Conservation (phyloP, 2,113 vertebrate species). For the Cygnus buccinator region DNA sequence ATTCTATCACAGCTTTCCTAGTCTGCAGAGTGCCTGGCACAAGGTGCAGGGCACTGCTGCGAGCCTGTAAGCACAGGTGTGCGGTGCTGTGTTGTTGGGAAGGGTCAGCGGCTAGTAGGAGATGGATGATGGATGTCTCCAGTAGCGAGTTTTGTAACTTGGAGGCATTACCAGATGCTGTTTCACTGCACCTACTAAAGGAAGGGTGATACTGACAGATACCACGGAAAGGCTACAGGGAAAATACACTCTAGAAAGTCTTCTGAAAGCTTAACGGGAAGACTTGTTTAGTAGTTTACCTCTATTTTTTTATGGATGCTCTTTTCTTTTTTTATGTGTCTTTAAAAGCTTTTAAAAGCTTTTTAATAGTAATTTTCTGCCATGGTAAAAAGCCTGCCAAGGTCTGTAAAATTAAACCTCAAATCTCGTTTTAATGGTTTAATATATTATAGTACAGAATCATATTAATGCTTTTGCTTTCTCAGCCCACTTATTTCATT, state of each 20-base stretch:
- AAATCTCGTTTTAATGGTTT: conserved; percentile 19
- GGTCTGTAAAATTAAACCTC: neutral
- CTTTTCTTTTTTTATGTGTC: neutral
- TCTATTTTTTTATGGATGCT: neutral
- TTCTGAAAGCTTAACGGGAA: neutral
- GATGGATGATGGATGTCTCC: neutral
- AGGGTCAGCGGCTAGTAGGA: neutral
- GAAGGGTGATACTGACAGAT: neutral
- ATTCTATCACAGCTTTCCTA: neutral
- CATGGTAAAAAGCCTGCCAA: neutral
- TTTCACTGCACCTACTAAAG: neutral
- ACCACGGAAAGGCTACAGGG: too few relatives aligned
- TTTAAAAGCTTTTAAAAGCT: conserved; percentile 11
- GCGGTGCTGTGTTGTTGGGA: neutral
- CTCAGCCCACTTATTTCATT: conserved; percentile 40
- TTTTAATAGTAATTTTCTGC: neutral
- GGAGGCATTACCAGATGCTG: neutral
- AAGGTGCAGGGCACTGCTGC: neutral
- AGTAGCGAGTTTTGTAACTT: neutral
- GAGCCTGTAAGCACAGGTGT: neutral
- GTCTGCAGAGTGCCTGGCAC: neutral
- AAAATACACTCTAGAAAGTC: neutral
- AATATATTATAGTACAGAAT: neutral
- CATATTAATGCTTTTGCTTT: conserved; percentile 36
- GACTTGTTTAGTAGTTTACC: neutral